Evolutionary conservation across 64 coral and sea anemone genomes (phyloP), one percentile per base, ranked within the genome.

Genomic region (Trachythela sp.): DNA sequence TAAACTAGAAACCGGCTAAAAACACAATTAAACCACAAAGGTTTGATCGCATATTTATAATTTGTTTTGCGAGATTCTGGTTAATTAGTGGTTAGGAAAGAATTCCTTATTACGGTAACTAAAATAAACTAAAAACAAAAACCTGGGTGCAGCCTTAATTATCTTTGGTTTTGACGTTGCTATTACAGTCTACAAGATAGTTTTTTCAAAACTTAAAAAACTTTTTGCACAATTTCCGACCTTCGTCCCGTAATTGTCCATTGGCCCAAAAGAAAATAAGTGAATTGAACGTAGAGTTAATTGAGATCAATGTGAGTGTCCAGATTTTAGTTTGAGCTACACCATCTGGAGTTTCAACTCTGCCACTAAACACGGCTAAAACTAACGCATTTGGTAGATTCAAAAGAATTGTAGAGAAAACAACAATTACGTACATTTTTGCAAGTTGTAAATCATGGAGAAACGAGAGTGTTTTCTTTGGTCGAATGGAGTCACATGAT

Each of bases 301-400:
- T 39, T 10, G 75, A 20, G 4, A 80, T 17, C 20, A 80, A 80
- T 18, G 75, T 80, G 20, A 80, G 3, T 39, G 75, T 80, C 75
- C 75, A 80, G 26, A 80, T 10, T 80, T 80, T 80, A 17, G 15
- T 8, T 11, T 80, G 75, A 17, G 30, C 75, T 0, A 80, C 37
- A 15, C 33, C 75, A 39, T 80, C 37, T 18, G 35, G 9, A 4
- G 20, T 2, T 1, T 35, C 35, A 9, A 80, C 30, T 10, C 75
- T 30, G 37, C 30, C 37, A 8, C 33, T 15, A 36, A 36, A 80
- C 27, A 80, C 20, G 2, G 34, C 75, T 34, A 80, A 36, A 1
- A 80, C 75, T 30, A 80, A n/a, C 6, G 75, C 75, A 38, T 80
- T 80, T 80, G 75, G 75, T 80, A 80, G 30, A 80, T 80, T 80